A percentile compares a stretch with the other conserved stretches of the same genome.
Conservation (phyloP, 2,113 vertebrate genomes). For the Grallaria varia region DNA sequence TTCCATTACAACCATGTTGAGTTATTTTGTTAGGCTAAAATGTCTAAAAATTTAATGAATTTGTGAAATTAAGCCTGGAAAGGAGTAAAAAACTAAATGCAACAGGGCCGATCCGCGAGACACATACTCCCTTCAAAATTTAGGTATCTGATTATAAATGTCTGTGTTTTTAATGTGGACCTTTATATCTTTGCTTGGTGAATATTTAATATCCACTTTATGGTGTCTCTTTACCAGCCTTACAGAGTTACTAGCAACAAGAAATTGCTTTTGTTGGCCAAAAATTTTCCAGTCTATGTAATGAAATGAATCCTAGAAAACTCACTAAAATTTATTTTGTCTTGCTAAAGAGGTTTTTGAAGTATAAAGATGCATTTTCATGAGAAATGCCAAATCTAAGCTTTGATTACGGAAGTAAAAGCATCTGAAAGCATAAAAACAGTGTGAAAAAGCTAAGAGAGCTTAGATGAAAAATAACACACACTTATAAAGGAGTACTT, state of each 20-base stretch:
- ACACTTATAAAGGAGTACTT: background rate
- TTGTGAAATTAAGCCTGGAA: background rate
- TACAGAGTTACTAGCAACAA: background rate
- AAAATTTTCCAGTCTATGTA: background rate
- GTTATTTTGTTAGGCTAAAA: background rate
- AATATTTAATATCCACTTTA: slow-evolving; percentile 6
- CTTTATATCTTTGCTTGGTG: background rate
- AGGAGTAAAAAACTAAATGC: background rate
- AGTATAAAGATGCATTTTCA: background rate
- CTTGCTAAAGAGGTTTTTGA: background rate
- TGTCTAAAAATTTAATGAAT: background rate
- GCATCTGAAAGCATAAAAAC: background rate
- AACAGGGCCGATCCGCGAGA: background rate
- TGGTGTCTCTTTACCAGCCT: background rate
- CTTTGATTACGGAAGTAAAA: background rate
- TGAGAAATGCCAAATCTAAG: background rate
- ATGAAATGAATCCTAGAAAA: slow-evolving; percentile 5
- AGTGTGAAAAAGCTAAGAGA: background rate
- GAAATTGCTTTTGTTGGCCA: slow-evolving; percentile 10
- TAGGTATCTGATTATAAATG: background rate
- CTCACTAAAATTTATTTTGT: slow-evolving; percentile 5
- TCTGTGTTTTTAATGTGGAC: background rate
- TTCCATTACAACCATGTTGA: background rate
- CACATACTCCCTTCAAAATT: background rate
- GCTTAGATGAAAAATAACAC: background rate